phyloP scores from a whole-genome alignment of 2,113 vertebrate genomes.

The Panthera uncia region DNA sequence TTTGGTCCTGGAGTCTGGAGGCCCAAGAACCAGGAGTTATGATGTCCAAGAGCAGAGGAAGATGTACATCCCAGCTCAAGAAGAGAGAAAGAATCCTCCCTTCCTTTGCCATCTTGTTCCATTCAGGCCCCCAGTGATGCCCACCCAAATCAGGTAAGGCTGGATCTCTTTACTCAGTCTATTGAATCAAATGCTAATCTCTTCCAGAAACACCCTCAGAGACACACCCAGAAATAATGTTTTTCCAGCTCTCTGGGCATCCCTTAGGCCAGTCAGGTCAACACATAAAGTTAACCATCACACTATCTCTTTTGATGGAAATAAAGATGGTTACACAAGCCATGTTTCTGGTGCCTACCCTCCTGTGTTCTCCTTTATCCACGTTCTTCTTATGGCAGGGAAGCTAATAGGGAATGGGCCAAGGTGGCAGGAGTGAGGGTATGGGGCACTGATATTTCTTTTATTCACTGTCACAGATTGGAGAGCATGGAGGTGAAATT shows the following conservation, averaged over 20 bases:
- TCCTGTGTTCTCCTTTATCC: background rate
- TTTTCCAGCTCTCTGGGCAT: background rate
- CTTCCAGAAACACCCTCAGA: background rate
- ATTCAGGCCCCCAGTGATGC: background rate
- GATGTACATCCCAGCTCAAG: background rate
- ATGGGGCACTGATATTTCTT: background rate
- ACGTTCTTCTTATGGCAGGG: background rate
- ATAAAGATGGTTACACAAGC: background rate
- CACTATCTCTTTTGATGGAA: background rate
- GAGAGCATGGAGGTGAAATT: background rate
- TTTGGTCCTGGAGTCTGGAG: background rate
- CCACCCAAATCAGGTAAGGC: background rate
- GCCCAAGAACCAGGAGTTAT: background rate
- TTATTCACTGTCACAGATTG: background rate
- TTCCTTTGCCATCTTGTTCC: background rate
- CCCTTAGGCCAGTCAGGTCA: background rate
- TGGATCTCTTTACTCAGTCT: background rate
- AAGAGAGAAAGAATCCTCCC: background rate
- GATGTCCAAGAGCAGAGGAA: background rate
- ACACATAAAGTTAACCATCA: background rate
- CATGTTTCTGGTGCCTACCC: background rate
- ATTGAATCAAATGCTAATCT: background rate
- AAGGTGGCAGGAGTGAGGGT: background rate
- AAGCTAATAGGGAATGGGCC: background rate
- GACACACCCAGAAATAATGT: background rate